phyloP scores from a whole-genome alignment of 2,888 invertebrate genomes.

The Drosophila buzzatii region DNA sequence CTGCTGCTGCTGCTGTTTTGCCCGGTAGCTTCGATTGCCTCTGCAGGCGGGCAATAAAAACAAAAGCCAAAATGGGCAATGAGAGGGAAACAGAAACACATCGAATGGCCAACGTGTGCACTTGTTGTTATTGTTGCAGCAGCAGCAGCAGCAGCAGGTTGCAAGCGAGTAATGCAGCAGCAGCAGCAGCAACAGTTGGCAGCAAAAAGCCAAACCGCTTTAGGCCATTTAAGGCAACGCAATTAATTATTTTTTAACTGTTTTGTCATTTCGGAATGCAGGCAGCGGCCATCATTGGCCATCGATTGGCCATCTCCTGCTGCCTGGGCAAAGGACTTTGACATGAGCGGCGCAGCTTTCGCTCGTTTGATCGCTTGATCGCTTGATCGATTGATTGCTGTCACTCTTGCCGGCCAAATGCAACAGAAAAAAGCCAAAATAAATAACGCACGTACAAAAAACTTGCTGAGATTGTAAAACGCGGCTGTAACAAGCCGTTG shows the following conservation, averaged over 20 bases:
- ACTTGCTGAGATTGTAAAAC: constrained; percentile 71
- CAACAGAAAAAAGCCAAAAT: constrained; percentile 21
- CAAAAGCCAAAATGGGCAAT: constrained; percentile 81
- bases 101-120: constrained; percentile 65
- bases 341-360: constrained; percentile 80
- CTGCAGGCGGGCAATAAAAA: constrained; percentile 78
- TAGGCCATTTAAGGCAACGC: constrained; percentile 85
- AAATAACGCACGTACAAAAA: constrained; percentile 17
- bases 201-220: constrained; percentile 76
- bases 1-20: constrained; percentile 21
- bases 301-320: constrained; percentile 62
- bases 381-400: constrained; percentile 84
- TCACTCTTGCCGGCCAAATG: constrained; percentile 47
- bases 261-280: constrained; percentile 85
- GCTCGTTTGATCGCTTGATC: constrained; percentile 81
- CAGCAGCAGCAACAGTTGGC: constrained; percentile 35
- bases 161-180: constrained; percentile 63
- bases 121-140: constrained; percentile 61
- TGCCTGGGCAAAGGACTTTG: constrained; percentile 70
- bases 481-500: constrained; percentile 82
- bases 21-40: constrained; percentile 37
- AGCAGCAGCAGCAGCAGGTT: constrained; percentile 53
- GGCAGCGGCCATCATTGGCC: constrained; percentile 76
- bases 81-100: constrained; percentile 69
- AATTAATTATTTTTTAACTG: constrained; percentile 86